These are phyloP conservation scores for Mormyrops boulengeri DNA, from an alignment of 2,797 vertebrate species.

Conservation along the genomic window DNA sequence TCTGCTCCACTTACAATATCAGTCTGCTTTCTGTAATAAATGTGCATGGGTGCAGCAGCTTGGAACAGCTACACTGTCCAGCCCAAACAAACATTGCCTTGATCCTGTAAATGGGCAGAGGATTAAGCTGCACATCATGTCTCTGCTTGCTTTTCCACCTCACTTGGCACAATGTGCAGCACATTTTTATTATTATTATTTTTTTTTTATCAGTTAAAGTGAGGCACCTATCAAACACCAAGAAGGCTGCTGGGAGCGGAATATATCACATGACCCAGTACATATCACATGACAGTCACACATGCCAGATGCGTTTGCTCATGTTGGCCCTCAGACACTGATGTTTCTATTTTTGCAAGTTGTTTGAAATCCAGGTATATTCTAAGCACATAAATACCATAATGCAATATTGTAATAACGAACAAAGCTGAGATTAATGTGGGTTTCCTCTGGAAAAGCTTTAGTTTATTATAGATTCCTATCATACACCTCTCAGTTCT, in stretches of 20 bases:
- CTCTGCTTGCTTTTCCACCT: neutral
- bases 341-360: neutral
- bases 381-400: conserved; percentile 6
- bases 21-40: neutral
- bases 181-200: neutral
- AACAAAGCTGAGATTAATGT: neutral
- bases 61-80: neutral
- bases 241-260: neutral
- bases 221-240: neutral
- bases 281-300: neutral
- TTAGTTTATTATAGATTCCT: neutral
- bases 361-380: conserved; percentile 4
- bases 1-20: neutral
- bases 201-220: neutral
- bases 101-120: neutral
- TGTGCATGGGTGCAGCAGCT: neutral
- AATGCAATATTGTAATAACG: neutral
- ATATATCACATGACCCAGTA: neutral
- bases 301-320: neutral
- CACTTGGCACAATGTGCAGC: neutral
- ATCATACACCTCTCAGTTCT: neutral
- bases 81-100: neutral
- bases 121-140: neutral
- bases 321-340: neutral
- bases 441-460: neutral